Evolutionary conservation across 1,140 invertebrate genomes (phyloP), one percentile per base, ranked within the genome.

Genomic region (Oryzaephilus surinamensis): DNA sequence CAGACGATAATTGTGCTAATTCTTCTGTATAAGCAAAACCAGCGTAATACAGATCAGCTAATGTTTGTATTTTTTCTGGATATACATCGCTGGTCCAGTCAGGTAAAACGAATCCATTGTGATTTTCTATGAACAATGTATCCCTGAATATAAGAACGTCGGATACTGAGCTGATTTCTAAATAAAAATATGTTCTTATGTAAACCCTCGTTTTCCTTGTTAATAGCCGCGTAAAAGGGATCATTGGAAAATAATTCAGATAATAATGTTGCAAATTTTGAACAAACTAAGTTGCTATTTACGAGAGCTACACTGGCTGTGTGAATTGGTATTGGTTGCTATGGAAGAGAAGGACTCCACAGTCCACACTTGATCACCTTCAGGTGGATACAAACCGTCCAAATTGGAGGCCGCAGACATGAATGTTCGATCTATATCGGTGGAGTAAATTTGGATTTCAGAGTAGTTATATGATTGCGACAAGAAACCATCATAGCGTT

Each of bases 401-500:
- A 94, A 66, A 65, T 90, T 81, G 1, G 76, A 67, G 57, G 83
- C 70, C 0, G 87, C 91, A 48, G 87, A 93, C 82, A 91, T 92
- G 4, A 96, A 61, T 10, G 90, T 91, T 13, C 91, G 71, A 66
- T 95, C 87, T 2, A 80, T 76, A 64, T 91, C 82, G 2, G 90
- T 92, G 34, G 86, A 89, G 30, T 71, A 46, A 65, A 61, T 24
- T 52, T 55, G 41, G 13, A 61, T 52, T 26, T 63, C 58, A 16
- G 52, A 52, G 37, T 51, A 49, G 6, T 65, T 67, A 48, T 80
- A 80, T 0, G 41, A 37, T 4, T 55, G 13, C 10, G 65, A 67
- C 13, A 81, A 52, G 19, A 79, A 68, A 36, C 65, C 63, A 35
- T 55, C 41, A 59, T 92, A 93, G 6, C 81, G 67, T 20, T 73